Evolutionary conservation across 2,888 invertebrate species (phyloP).

Genomic region (Mamestra brassicae): DNA sequence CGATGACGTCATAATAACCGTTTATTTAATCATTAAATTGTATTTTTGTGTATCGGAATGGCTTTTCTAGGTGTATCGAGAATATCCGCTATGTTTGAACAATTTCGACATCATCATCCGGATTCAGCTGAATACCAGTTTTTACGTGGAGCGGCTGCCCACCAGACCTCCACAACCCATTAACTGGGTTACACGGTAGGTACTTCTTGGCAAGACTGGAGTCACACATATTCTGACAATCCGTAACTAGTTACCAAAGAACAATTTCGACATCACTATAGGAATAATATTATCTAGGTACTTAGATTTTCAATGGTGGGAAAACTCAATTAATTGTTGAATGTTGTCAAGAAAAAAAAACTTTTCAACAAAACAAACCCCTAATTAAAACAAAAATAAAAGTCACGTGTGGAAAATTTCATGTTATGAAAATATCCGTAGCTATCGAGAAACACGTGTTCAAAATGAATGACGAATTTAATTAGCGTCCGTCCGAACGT

Average conservation of each 20-base stretch:
- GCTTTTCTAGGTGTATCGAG: background rate
- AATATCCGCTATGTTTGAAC: background rate
- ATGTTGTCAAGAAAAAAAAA: background rate
- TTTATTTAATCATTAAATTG: constrained; percentile 29
- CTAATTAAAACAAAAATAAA: constrained; percentile 25
- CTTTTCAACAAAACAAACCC: background rate
- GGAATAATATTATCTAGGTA: background rate
- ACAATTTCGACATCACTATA: no score
- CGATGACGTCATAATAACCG: constrained; percentile 37
- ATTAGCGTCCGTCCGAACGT: constrained; percentile 36
- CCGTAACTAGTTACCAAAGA: no score
- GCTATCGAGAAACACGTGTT: constrained; percentile 50
- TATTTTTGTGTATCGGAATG: constrained; percentile 17
- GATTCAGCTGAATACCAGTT: no score
- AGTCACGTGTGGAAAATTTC: constrained; percentile 38
- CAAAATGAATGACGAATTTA: constrained; percentile 42
- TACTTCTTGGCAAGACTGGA: no score
- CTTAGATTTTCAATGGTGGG: background rate
- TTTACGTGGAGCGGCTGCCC: no score
- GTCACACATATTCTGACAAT: no score
- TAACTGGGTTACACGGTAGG: no score
- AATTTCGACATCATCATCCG: background rate
- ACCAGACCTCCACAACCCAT: no score
- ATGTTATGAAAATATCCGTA: constrained; percentile 34
- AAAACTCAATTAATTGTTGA: background rate